phyloP scores from a whole-genome alignment of 2,797 vertebrate species.

The Acanthurus leucopareius region DNA sequence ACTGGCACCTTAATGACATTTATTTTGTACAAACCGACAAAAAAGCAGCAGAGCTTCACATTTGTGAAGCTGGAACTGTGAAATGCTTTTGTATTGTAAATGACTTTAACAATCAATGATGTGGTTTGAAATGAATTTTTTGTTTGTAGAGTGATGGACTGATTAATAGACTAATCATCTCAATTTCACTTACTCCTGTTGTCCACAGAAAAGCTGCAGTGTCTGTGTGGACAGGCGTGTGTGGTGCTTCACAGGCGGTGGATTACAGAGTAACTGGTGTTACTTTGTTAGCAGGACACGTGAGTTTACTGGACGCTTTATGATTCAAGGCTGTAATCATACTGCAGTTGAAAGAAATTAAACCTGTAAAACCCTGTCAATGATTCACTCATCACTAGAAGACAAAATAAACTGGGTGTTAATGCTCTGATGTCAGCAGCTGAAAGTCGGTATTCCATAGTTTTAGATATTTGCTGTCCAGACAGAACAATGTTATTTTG shows the following conservation, averaged over 20 bases:
- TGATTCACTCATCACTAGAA: not conserved
- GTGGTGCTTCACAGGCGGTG: not conserved
- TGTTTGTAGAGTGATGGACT: not conserved
- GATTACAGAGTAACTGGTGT: not conserved
- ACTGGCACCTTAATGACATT: too few species aligned
- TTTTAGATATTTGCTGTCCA: not conserved
- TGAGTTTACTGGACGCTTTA: not conserved
- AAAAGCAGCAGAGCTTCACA: too few species aligned
- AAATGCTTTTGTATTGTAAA: too few species aligned
- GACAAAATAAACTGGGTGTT: constrained; percentile 1
- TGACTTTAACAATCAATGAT: too few species aligned
- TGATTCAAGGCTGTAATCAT: constrained; percentile 14
- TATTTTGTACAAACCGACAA: too few species aligned
- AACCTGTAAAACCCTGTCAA: not conserved
- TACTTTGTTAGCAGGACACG: not conserved
- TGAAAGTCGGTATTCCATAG: constrained; percentile 19
- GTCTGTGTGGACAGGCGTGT: not conserved
- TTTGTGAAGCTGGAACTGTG: too few species aligned
- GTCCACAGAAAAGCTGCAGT: too few species aligned
- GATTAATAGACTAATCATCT: not conserved
- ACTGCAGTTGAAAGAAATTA: not conserved
- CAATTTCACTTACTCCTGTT: too few species aligned
- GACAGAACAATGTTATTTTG: too few species aligned
- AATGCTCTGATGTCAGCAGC: constrained; percentile 33
- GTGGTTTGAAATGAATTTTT: not conserved